Evolutionary conservation across 2,888 invertebrate genomes (phyloP), one percentile per base, ranked within the genome.

Genomic region (Lacanobia wlatinum): DNA sequence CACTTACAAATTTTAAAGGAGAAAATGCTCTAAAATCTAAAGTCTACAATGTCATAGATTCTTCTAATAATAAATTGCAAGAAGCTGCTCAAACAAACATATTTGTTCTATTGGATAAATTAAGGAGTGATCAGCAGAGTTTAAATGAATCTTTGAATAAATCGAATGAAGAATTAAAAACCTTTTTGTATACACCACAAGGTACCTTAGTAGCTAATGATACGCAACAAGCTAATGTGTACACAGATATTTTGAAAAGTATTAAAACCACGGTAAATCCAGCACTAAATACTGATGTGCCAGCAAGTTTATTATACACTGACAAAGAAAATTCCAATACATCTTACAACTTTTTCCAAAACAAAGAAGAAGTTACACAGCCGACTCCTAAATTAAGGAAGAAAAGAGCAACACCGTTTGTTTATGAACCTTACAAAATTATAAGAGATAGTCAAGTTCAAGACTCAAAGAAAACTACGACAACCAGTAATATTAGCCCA

Each of bases 361-460:
- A 90, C 52, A 90, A 88, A 80, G 89, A 92, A 76, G 84, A 90
- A 28, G 79, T 90, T 10, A 89, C 87, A 7, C 88, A 88, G 77
- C 28, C 61, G 14, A 82, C 87, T 16, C 38, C n/a, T 53, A 76
- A 53, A 62, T 38, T 82, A 23, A 87, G 96, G 84, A 91, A 80
- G 72, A 95, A 90, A 85, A 87, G 96, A 80, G 90, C 93, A 21
- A 80, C 92, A 9, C 89, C 93, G 2, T 96, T 96, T 90, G 86
- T 94, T 9, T 96, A 96, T 79, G 96, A 96, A 85, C 96, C 96
- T 0, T 96, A 96, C 72, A 96, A 96, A 91, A 95, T 96, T 46
- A 94, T 96, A 62, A 92, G 91, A 85, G 95, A 96, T 62, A 90
- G 90, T 38, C 94, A 94, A 88, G 80, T 90, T 46, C 92, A 90